These are phyloP conservation scores for Strigops habroptila DNA, from an alignment of 2,113 vertebrate species.

Conservation along the genomic window DNA sequence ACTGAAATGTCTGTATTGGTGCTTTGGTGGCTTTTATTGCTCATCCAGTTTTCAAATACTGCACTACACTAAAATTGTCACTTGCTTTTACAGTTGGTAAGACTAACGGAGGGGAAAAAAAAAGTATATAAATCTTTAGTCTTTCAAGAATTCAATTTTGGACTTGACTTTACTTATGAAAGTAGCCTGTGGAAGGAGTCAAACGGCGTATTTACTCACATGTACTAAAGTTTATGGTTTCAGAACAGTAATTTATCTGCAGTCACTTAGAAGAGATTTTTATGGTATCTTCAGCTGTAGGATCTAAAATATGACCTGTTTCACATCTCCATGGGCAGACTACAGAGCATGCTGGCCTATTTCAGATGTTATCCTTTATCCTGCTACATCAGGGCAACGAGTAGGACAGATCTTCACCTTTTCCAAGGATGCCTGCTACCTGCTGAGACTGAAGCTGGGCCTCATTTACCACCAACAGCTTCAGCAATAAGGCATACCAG, in stretches of 20 bases:
- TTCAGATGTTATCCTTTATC: not conserved
- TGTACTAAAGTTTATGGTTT: not conserved
- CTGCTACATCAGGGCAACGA: rapidly evolving
- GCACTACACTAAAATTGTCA: not conserved
- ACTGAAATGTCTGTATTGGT: not conserved
- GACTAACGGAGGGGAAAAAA: not conserved
- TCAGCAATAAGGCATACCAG: not conserved
- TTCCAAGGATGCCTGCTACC: not conserved
- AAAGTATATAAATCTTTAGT: not conserved
- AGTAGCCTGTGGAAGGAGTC: not conserved
- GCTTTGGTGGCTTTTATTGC: not conserved
- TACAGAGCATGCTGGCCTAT: not conserved
- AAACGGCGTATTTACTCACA: not conserved
- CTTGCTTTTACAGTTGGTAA: not conserved
- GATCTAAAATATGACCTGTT: not conserved
- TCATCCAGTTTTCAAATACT: not conserved
- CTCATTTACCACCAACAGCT: not conserved
- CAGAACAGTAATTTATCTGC: not conserved
- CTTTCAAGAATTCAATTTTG: not conserved
- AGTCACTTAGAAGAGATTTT: not conserved
- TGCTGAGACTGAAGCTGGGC: not conserved
- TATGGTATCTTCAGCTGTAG: not conserved
- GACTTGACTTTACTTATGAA: not conserved
- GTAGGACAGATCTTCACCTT: not conserved
- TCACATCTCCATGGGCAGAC: not conserved